A percentile compares a stretch with the other conserved stretches of the same genome.
Evolutionary conservation across 2,888 invertebrate species (phyloP).

Genomic region (Andrena hattorfiana): DNA sequence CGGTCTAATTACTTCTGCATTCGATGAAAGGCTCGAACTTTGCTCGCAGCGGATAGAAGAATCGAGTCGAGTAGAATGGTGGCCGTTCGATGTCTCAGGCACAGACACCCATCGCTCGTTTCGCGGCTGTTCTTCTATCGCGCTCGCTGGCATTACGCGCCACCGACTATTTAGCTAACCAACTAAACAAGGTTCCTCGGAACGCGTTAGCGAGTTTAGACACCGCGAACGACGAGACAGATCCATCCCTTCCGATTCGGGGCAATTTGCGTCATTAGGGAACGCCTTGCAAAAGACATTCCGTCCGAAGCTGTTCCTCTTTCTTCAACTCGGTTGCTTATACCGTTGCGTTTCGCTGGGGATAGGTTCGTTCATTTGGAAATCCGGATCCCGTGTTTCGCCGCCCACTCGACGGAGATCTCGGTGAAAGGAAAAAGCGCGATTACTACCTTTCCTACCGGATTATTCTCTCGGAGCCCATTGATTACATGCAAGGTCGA

Average conservation of each 20-base stretch:
- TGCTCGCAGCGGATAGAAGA: constrained; percentile 60
- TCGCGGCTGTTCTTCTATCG: background rate
- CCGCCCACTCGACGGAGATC: constrained; percentile 54
- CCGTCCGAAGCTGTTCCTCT: constrained; percentile 24
- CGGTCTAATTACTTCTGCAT: constrained; percentile 74
- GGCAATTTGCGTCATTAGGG: constrained; percentile 42
- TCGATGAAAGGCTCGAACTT: constrained; percentile 74
- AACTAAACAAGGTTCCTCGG: background rate
- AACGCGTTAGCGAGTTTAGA: background rate
- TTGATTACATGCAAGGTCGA: constrained; percentile 64
- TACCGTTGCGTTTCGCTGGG: constrained; percentile 46
- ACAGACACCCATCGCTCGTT: background rate
- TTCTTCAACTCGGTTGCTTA: constrained; percentile 26
- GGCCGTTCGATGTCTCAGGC: background rate
- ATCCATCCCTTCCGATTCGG: constrained; percentile 17
- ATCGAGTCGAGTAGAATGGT: constrained; percentile 25
- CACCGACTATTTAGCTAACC: background rate
- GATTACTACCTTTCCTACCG: constrained; percentile 60
- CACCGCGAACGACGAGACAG: background rate
- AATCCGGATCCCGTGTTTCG: constrained; percentile 56
- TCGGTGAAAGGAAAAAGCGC: constrained; percentile 61
- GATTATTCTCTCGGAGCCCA: constrained; percentile 60
- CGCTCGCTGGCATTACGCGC: background rate
- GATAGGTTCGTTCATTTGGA: constrained; percentile 60
- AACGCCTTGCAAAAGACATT: constrained; percentile 39